These are phyloP conservation scores for Galbula dea DNA, from an alignment of 2,113 vertebrate genomes.

Conservation along the genomic window DNA sequence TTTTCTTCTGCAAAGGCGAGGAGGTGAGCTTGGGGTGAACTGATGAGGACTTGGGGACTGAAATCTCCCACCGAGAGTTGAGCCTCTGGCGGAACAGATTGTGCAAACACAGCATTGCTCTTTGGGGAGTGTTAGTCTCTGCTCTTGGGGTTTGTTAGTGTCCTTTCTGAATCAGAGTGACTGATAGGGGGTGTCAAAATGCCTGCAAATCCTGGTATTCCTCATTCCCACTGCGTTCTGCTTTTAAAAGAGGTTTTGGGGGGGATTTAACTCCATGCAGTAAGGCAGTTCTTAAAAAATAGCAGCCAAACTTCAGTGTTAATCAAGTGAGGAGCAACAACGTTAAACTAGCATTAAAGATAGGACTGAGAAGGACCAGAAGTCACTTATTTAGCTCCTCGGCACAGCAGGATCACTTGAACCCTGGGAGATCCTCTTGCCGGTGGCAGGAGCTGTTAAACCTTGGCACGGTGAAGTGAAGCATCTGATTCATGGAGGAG, in stretches of 20 bases:
- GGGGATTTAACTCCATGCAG: not conserved
- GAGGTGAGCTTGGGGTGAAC: not conserved
- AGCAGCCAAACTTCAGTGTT: not conserved
- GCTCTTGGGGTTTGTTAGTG: accelerated
- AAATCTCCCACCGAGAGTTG: not conserved
- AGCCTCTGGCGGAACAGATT: not conserved
- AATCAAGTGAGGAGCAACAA: accelerated
- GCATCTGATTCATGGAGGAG: not conserved
- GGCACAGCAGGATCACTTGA: not conserved
- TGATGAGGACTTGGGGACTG: not conserved
- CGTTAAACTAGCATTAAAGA: not conserved
- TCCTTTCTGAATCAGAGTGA: not conserved
- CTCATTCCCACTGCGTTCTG: not conserved
- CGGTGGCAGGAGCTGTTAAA: not conserved
- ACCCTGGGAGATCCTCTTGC: not conserved
- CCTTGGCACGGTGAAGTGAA: accelerated
- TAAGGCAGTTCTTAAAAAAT: not conserved
- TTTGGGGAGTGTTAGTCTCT: too few species aligned
- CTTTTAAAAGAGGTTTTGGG: not conserved
- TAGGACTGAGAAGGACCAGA: not conserved
- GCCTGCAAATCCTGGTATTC: accelerated
- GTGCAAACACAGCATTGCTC: not conserved
- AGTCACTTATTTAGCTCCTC: not conserved
- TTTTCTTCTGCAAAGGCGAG: not conserved
- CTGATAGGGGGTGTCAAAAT: accelerated